Conservation (phyloP, 2,113 vertebrate species). For the Oplegnathus fasciatus region DNA sequence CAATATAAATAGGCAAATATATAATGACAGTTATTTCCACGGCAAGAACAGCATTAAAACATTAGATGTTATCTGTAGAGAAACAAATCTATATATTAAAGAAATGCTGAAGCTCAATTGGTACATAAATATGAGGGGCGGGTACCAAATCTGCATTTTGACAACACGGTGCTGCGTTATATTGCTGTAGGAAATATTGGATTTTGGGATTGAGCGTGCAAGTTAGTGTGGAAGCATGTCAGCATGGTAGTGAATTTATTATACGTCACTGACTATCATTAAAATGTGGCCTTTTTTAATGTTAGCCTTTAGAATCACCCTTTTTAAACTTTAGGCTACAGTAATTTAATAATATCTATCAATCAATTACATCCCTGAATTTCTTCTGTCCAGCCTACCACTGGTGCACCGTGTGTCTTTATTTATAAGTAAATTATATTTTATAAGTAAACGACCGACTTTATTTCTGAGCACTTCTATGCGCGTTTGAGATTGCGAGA, state of each 20-base stretch:
- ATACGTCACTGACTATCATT: not conserved
- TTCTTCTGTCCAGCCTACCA: not conserved
- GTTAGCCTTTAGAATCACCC: not conserved
- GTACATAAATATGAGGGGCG: constrained; percentile 33
- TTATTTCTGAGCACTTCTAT: not conserved
- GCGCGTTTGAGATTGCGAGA: not conserved
- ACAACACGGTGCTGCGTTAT: constrained; percentile 58
- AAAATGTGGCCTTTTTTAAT: not conserved
- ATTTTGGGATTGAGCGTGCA: not conserved
- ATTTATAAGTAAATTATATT: not conserved
- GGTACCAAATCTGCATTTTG: constrained; percentile 52
- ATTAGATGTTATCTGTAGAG: not conserved
- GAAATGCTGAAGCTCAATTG: constrained; percentile 7
- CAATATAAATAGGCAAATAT: not conserved
- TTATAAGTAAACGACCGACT: not conserved
- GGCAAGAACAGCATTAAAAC: not conserved
- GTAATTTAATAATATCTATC: not conserved
- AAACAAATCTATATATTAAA: not conserved
- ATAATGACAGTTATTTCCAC: not conserved
- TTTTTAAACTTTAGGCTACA: not conserved
- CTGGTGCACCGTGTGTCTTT: not conserved
- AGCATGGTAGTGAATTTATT: not conserved
- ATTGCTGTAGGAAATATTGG: not conserved
- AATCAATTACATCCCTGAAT: not conserved
- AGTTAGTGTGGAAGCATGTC: not conserved